phyloP scores from a whole-genome alignment of 1,140 invertebrate species.

The Samia ricini region DNA sequence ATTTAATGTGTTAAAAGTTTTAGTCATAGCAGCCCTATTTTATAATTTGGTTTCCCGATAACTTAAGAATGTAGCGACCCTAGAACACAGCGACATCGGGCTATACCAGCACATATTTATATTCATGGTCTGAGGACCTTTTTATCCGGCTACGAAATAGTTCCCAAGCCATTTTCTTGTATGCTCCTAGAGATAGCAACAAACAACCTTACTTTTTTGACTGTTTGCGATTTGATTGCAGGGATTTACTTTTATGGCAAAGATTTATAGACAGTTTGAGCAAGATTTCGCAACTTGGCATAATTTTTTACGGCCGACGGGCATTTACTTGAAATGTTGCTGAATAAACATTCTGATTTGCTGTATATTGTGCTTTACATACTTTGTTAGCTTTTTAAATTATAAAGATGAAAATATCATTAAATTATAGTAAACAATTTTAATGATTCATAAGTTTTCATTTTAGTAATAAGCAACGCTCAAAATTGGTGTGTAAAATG shows the following conservation, averaged over 20 bases:
- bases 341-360: constrained; percentile 23
- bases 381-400: not conserved
- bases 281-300: constrained; percentile 47
- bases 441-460: no score
- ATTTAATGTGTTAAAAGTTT: no score
- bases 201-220: constrained; percentile 72
- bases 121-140: constrained; percentile 61
- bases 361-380: not conserved
- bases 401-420: no score
- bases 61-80: constrained; percentile 18
- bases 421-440: no score
- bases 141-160: constrained; percentile 58
- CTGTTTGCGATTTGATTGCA: constrained; percentile 73
- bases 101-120: constrained; percentile 58
- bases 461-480: no score
- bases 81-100: constrained; percentile 37
- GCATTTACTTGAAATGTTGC: constrained; percentile 34
- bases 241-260: constrained; percentile 74
- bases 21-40: no score
- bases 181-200: constrained; percentile 60
- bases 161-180: constrained; percentile 58
- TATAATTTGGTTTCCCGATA: not conserved
- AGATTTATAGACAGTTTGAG: constrained; percentile 69
- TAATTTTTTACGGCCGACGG: constrained; percentile 44
- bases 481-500: no score